Evolutionary conservation across 2,113 vertebrate species (phyloP).

Genomic region (Tringa solitaria): DNA sequence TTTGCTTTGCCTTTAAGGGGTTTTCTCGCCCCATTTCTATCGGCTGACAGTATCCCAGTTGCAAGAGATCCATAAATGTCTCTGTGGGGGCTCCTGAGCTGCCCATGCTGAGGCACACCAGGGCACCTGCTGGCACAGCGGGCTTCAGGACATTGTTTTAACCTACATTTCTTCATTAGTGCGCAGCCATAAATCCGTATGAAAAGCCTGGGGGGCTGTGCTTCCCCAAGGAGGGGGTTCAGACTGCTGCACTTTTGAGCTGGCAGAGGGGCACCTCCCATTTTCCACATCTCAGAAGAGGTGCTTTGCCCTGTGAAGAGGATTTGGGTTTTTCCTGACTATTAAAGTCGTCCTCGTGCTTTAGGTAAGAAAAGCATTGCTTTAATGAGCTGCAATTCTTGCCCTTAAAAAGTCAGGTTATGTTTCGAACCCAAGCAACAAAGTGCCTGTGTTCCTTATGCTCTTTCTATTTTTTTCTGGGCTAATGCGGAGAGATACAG

Average conservation of each 20-base stretch:
- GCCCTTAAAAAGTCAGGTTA: neutral
- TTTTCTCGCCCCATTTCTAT: neutral
- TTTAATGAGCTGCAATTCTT: neutral
- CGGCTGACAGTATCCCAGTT: neutral
- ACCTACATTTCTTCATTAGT: neutral
- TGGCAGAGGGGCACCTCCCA: neutral
- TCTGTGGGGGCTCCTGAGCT: neutral
- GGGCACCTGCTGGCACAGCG: neutral
- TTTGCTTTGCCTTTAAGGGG: neutral
- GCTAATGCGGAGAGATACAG: neutral
- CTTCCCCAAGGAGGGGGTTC: neutral
- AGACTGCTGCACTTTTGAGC: accelerated
- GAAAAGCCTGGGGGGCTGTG: neutral
- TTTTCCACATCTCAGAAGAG: neutral
- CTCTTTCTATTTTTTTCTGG: neutral
- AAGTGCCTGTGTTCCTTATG: neutral
- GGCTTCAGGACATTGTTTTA: neutral
- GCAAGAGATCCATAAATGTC: neutral
- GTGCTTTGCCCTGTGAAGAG: neutral
- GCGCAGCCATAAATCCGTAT: neutral
- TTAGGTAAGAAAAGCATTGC: neutral
- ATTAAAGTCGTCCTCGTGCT: neutral
- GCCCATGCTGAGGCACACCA: neutral
- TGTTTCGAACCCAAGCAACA: neutral
- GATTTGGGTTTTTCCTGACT: neutral